Percentiles rank a stretch among this genome's conserved stretches.
phyloP scores from a whole-genome alignment of 1,140 invertebrate species.

The Heliconius melpomene region DNA sequence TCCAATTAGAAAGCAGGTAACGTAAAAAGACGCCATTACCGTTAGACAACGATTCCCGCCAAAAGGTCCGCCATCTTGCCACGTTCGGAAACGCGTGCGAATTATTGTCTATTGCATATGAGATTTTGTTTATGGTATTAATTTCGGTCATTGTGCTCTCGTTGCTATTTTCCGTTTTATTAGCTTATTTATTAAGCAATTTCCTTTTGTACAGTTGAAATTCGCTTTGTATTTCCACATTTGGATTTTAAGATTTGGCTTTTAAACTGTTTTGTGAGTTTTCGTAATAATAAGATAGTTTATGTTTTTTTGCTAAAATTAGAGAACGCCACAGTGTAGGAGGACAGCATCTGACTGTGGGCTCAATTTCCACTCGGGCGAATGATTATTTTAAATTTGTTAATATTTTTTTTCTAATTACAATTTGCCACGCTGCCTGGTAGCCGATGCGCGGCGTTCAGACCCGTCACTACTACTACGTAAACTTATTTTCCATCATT shows the following conservation, averaged over 20 bases:
- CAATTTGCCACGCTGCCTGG: too few relatives aligned
- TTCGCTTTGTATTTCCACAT: conserved; percentile 30
- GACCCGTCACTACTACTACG: too few relatives aligned
- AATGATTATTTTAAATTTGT: too few relatives aligned
- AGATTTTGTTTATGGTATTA: conserved; percentile 79
- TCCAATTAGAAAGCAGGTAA: conserved; percentile 79
- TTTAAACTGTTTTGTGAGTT: not conserved
- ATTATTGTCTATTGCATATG: conserved; percentile 78
- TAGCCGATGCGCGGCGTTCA: too few relatives aligned
- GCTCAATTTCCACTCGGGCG: too few relatives aligned
- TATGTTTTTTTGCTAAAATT: conserved; percentile 6
- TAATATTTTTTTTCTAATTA: too few relatives aligned
- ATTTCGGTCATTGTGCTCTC: conserved; percentile 71
- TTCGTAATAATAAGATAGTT: conserved; percentile 1
- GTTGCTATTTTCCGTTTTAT: conserved; percentile 60
- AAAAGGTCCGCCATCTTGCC: conserved; percentile 74
- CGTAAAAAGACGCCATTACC: conserved; percentile 78
- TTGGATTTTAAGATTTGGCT: conserved; percentile 24
- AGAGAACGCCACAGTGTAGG: not conserved
- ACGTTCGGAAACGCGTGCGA: conserved; percentile 72
- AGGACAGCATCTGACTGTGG: too few relatives aligned
- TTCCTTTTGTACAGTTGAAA: conserved; percentile 44
- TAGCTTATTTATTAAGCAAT: conserved; percentile 60
- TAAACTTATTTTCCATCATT: too few relatives aligned
- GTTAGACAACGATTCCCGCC: conserved; percentile 67